These are phyloP conservation scores for Meloidogyne floridensis DNA, from an alignment of 1,140 invertebrate species.

Conservation along the genomic window DNA sequence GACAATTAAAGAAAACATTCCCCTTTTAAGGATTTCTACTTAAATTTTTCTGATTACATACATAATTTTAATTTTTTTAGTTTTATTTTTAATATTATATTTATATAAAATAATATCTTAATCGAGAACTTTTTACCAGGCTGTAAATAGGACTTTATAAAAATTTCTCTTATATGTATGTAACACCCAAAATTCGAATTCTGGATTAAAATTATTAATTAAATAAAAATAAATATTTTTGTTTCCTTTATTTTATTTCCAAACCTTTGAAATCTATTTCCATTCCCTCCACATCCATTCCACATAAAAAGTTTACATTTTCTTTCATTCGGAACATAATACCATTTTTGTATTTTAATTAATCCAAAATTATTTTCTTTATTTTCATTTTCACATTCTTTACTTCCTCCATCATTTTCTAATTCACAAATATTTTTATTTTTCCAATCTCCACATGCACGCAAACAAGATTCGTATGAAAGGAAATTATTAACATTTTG, in stretches of 20 bases:
- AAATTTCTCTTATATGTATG: too few species aligned
- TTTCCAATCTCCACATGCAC: constrained; percentile 60
- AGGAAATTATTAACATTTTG: constrained; percentile 59
- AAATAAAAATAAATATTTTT: not conserved
- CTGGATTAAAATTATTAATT: too few species aligned
- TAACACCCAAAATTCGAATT: too few species aligned
- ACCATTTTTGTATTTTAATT: constrained; percentile 50
- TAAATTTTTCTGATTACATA: too few species aligned
- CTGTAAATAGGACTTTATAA: too few species aligned
- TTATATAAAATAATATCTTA: too few species aligned
- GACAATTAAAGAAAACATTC: too few species aligned
- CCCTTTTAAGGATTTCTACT: too few species aligned
- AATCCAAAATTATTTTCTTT: not conserved
- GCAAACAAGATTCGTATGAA: constrained; percentile 58
- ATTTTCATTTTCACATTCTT: constrained; percentile 1
- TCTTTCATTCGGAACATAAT: constrained; percentile 45
- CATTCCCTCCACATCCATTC: constrained; percentile 63
- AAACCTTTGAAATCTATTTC: constrained; percentile 52
- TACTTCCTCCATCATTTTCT: constrained; percentile 74
- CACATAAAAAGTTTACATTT: constrained; percentile 60
- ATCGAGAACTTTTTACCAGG: too few species aligned
- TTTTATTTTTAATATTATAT: too few species aligned
- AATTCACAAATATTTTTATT: constrained; percentile 74
- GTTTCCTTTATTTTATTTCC: not conserved
- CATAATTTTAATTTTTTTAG: too few species aligned